Conservation (phyloP, 2,888 invertebrate genomes). For the Athalia cordata region DNA sequence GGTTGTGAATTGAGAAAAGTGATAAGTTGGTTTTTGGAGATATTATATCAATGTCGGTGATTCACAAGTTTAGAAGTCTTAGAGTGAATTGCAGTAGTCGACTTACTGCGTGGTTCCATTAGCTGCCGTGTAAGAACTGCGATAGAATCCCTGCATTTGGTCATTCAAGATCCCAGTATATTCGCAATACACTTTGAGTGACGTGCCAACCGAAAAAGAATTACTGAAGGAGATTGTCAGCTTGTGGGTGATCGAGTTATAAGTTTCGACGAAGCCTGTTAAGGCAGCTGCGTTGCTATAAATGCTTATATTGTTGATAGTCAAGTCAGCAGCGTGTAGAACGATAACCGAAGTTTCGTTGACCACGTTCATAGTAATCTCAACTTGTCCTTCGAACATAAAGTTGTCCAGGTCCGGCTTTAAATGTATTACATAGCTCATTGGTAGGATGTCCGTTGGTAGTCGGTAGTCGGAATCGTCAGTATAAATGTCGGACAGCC, state of each 20-base stretch:
- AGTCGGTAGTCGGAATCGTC: slow-evolving; percentile 73
- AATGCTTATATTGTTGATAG: slow-evolving; percentile 58
- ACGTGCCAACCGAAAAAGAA: slow-evolving; percentile 64
- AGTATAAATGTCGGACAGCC: slow-evolving; percentile 57
- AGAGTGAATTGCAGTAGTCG: slow-evolving; percentile 8
- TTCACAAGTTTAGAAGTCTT: not conserved
- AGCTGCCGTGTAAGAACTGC: slow-evolving; percentile 75
- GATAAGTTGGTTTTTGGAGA: no score
- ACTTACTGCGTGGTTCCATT: slow-evolving; percentile 73
- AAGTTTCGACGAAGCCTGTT: not conserved
- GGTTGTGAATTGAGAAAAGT: no score
- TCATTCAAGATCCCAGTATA: slow-evolving; percentile 77
- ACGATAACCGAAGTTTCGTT: slow-evolving; percentile 69
- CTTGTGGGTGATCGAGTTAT: slow-evolving; percentile 73
- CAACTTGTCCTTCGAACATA: slow-evolving; percentile 73
- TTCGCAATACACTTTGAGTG: slow-evolving; percentile 75
- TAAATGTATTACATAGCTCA: slow-evolving; percentile 75
- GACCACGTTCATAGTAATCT: slow-evolving; percentile 71
- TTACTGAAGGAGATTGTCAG: slow-evolving; percentile 73
- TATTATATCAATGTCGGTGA: no score
- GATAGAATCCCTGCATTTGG: slow-evolving; percentile 80
- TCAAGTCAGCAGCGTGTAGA: slow-evolving; percentile 74
- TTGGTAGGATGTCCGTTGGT: slow-evolving; percentile 75
- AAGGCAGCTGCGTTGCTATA: slow-evolving; percentile 9
- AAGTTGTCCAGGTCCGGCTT: slow-evolving; percentile 73